phyloP scores from a whole-genome alignment of 2,113 vertebrate species.

The Alces alces region DNA sequence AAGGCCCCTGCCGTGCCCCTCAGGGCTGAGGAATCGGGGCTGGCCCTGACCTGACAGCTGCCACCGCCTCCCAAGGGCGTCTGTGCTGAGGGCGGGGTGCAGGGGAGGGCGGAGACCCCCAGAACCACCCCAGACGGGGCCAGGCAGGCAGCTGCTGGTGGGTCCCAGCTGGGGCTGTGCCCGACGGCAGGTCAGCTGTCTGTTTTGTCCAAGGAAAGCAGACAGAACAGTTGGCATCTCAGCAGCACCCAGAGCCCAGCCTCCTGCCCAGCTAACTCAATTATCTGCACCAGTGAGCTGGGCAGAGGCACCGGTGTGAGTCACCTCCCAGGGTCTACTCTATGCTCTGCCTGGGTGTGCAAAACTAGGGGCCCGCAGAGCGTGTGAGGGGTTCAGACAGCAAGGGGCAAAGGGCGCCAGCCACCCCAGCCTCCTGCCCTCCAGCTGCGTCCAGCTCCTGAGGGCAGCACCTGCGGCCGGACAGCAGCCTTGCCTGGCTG shows the following conservation, averaged over 20 bases:
- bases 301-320: neutral
- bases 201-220: slow-evolving; percentile 2
- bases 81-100: rapidly evolving
- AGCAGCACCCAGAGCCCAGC: neutral
- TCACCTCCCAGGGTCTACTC: neutral
- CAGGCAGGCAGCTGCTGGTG: neutral
- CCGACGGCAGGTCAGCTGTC: slow-evolving; percentile 35
- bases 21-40: neutral
- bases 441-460: neutral
- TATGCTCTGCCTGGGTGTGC: neutral
- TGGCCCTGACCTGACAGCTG: neutral
- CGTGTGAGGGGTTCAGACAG: neutral
- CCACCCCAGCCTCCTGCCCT: neutral
- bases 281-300: slow-evolving; percentile 54
- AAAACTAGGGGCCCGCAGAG: neutral
- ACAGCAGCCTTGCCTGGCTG: neutral
- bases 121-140: neutral
- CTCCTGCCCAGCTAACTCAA: slow-evolving; percentile 34
- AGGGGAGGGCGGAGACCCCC: neutral
- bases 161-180: neutral
- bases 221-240: slow-evolving; percentile 50
- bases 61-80: neutral
- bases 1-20: neutral
- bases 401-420: neutral
- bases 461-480: neutral